A percentile compares a stretch with the other conserved stretches of the same genome.
These are phyloP conservation scores for Bombus confusus DNA, from an alignment of 1,140 invertebrate species.

Conservation along the genomic window DNA sequence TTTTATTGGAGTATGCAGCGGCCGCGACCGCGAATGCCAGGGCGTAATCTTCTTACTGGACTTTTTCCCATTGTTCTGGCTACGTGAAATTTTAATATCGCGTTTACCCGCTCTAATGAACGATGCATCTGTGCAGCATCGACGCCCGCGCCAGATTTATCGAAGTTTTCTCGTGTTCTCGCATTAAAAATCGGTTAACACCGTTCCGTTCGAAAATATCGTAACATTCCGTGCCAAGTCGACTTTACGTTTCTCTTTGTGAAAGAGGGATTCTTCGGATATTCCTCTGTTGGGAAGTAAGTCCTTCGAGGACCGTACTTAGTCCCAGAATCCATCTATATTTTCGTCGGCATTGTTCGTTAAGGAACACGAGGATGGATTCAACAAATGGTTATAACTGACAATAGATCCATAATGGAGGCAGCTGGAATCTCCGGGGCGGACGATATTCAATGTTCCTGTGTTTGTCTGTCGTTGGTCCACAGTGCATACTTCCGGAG, in stretches of 20 bases:
- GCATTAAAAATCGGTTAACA: neutral
- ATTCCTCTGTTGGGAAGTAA: neutral
- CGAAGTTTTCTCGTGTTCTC: neutral
- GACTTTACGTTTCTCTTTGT: neutral
- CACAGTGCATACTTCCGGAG: conserved; percentile 22
- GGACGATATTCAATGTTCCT: conserved; percentile 1
- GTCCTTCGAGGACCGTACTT: neutral
- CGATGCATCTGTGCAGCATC: neutral
- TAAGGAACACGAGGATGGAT: conserved; percentile 20
- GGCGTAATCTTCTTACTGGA: conserved; percentile 17
- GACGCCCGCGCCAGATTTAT: neutral
- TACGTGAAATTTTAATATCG: conserved; percentile 45
- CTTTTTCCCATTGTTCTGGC: neutral
- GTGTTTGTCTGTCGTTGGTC: neutral
- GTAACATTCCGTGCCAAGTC: neutral
- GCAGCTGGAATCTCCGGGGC: conserved; percentile 3
- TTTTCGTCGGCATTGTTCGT: conserved; percentile 24
- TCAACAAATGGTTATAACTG: conserved; percentile 35
- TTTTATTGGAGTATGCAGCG: conserved; percentile 17
- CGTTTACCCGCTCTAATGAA: conserved; percentile 8
- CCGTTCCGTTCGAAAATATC: neutral
- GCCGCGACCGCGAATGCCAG: neutral
- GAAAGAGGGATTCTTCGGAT: neutral
- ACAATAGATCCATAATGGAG: conserved; percentile 43
- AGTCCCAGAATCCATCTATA: neutral